Percentiles rank a stretch among this genome's conserved stretches.
phyloP scores from a whole-genome alignment of 2,888 invertebrate genomes.

The Caenorhabditis sulstoni region DNA sequence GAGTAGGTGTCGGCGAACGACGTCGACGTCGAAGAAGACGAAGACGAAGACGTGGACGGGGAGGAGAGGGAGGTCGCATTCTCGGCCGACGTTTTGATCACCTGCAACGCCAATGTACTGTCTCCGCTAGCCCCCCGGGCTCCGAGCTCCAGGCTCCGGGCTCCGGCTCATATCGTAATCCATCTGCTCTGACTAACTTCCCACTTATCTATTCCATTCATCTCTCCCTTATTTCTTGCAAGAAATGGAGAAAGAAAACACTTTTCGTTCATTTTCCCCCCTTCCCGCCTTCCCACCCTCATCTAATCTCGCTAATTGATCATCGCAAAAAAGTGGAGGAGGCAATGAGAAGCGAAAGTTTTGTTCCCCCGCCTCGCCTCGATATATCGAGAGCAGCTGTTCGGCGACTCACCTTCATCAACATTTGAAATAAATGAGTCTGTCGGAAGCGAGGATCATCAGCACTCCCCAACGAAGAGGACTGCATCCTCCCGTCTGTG shows the following conservation, averaged over 20 bases:
- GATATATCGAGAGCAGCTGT: conserved; percentile 6
- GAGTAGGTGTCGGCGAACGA: conserved; percentile 53
- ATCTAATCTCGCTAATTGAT: conserved; percentile 56
- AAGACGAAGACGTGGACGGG: conserved; percentile 28
- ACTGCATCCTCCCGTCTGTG: conserved; percentile 60
- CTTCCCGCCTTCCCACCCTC: conserved; percentile 13
- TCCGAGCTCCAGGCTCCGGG: too few relatives aligned
- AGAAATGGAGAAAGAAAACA: too few relatives aligned
- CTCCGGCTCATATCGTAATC: conserved; percentile 12
- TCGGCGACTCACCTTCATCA: conserved; percentile 62
- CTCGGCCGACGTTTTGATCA: conserved; percentile 52
- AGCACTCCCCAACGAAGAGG: conserved; percentile 60
- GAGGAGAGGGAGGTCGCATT: conserved; percentile 49
- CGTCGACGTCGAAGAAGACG: conserved; percentile 31
- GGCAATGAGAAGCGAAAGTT: conserved; percentile 8
- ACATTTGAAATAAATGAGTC: conserved; percentile 68
- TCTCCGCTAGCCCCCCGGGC: too few relatives aligned
- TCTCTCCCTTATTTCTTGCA: conserved; percentile 16
- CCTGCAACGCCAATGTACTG: conserved; percentile 20
- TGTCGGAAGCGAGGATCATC: conserved; percentile 65
- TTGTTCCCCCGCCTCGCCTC: too few relatives aligned
- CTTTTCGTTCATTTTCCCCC: too few relatives aligned
- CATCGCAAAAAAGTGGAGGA: conserved; percentile 14
- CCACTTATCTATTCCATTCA: neutral
- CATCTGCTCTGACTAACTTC: conserved; percentile 14